These are phyloP conservation scores for Nematopogon swammerdamellus DNA, from an alignment of 2,888 invertebrate species.

Conservation along the genomic window DNA sequence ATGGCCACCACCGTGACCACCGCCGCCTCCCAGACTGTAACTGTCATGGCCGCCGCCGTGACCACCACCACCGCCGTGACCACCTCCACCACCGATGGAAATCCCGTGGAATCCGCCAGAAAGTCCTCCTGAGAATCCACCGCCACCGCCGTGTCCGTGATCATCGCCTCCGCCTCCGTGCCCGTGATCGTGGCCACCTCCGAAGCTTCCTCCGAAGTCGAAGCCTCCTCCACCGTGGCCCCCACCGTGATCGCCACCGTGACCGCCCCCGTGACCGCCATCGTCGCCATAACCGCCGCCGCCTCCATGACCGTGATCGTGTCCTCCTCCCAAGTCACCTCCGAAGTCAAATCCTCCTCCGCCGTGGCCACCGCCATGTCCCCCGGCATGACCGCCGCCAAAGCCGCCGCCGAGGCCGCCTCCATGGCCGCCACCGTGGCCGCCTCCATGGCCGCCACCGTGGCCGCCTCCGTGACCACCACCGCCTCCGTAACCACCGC, in stretches of 20 bases:
- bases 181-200: conserved; percentile 9
- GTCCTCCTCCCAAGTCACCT: conserved; percentile 15
- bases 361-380: conserved; percentile 8
- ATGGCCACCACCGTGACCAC: conserved; percentile 1
- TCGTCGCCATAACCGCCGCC: conserved; percentile 14
- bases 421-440: conserved; percentile 16
- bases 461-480: conserved; percentile 14
- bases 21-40: conserved; percentile 3
- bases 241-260: conserved; percentile 5
- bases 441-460: conserved; percentile 19
- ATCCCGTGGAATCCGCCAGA: too few relatives aligned
- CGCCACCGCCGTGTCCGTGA: conserved; percentile 7
- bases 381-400: conserved; percentile 11
- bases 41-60: conserved; percentile 10
- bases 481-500: conserved; percentile 14
- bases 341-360: conserved; percentile 15
- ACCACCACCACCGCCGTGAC: conserved; percentile 9
- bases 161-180: conserved; percentile 12
- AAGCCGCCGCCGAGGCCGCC: conserved; percentile 15
- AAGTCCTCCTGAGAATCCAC: conserved; percentile 10
- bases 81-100: conserved; percentile 5
- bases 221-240: conserved; percentile 12
- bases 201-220: conserved; percentile 13
- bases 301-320: conserved; percentile 5
- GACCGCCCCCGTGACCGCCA: conserved; percentile 14